Evolutionary conservation across 1,140 invertebrate species (phyloP), one percentile per base, ranked within the genome.

Genomic region (Drosophila pectinifera): DNA sequence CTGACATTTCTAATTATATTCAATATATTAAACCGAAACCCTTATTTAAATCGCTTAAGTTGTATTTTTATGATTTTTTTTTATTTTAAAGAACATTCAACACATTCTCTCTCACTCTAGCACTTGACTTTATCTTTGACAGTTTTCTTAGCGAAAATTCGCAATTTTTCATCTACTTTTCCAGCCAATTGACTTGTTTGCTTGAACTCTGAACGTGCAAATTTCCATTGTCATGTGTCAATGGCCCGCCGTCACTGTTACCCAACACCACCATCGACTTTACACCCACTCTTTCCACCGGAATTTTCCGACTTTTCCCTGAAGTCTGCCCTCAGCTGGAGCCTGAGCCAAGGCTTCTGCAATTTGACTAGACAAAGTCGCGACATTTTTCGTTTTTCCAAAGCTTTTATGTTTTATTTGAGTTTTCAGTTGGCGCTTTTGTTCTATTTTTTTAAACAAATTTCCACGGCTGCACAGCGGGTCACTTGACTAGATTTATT

Each of bases 201-300:
- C 36, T 67, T 53, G 61, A 69, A 69, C 65, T 69, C 54, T 45
- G 65, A 69, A 69, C 61, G 65, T 69, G 62, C 28, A 67, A 36
- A 69, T 38, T 69, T 69, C 65, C 65, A 69, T 54, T 73, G 68
- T 73, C 68, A 63, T 73, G 69, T 74, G 72, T 73, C 73, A 75
- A 73, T 75, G 73, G 73, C 73, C 64, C 49, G 24, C n/a, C 41
- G 34, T 59, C 28, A 41, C n/a, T 20, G 48, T 38, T 34, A 61
- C 65, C 41, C 22, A 62, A 42, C 18, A 54, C 48, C 38, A 7
- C 7, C 28, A 0, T 31, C 8, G 22, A 4, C 3, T 8, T 10
- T 31, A 7, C 28, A 31, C 6, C 43, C 20, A 5, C 28, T 31
- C 3, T 8, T 10, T 31, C 8, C 28, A 10, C 28, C 28, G 3